Evolutionary conservation across 1,140 invertebrate genomes (phyloP).

Genomic region (Glossosoma conforme): DNA sequence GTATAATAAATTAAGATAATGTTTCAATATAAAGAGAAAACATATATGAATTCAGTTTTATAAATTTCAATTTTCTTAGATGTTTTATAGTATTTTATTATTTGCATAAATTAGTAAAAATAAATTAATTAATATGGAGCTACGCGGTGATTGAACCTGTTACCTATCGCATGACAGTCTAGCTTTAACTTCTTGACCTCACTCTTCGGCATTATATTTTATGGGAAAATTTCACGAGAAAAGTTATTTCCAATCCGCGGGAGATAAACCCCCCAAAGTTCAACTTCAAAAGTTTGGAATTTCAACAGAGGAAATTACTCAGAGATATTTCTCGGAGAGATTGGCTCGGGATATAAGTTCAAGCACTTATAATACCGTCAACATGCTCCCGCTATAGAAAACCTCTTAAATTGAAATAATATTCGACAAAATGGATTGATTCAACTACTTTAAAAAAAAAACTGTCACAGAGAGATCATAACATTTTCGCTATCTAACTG

Average conservation of each 20-base stretch:
- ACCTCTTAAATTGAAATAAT: conserved; percentile 12
- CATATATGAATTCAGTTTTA: too few relatives aligned
- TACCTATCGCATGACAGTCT: too few relatives aligned
- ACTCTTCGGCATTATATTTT: too few relatives aligned
- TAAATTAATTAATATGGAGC: not conserved
- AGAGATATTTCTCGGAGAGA: conserved; percentile 10
- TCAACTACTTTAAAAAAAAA: too few relatives aligned
- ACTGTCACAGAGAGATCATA: too few relatives aligned
- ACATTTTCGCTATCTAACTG: too few relatives aligned
- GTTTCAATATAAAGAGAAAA: not conserved
- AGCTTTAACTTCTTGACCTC: too few relatives aligned
- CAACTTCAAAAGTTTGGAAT: conserved; percentile 16
- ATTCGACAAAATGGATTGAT: too few relatives aligned
- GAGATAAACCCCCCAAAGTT: conserved; percentile 11
- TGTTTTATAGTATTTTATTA: not conserved
- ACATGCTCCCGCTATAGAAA: conserved; percentile 9
- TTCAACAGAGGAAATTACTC: conserved; percentile 21
- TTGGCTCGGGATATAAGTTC: conserved; percentile 19
- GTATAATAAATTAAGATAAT: not conserved
- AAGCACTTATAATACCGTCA: conserved; percentile 14
- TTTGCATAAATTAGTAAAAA: not conserved
- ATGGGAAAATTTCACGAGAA: not conserved
- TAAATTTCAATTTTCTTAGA: too few relatives aligned
- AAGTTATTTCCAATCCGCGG: conserved; percentile 12
- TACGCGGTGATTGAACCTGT: too few relatives aligned